These are phyloP conservation scores for Zophobas morio DNA, from an alignment of 1,140 invertebrate species.

Conservation along the genomic window DNA sequence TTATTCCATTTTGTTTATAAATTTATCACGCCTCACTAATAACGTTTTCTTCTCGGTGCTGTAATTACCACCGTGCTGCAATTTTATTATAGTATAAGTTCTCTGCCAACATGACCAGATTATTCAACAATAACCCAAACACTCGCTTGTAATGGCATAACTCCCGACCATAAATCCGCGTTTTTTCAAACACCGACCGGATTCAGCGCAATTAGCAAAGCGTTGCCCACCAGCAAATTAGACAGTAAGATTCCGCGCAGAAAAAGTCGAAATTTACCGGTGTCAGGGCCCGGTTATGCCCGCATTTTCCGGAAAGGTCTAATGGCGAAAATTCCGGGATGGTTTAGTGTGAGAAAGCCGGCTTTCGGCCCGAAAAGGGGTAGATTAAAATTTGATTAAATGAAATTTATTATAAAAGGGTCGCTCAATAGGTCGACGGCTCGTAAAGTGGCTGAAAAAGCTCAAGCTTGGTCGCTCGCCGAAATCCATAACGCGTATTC, in stretches of 20 bases:
- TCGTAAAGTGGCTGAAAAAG: conserved; percentile 9
- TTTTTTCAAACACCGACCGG: too few relatives aligned
- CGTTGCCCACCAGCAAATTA: too few relatives aligned
- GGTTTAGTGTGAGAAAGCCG: neutral
- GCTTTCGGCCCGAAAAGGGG: neutral
- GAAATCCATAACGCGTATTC: neutral
- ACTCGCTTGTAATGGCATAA: neutral
- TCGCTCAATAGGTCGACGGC: neutral
- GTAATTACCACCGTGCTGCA: conserved; percentile 22
- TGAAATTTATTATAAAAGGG: conserved; percentile 35
- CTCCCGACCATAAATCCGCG: neutral
- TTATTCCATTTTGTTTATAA: conserved; percentile 40
- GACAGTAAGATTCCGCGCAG: too few relatives aligned
- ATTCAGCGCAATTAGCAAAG: too few relatives aligned
- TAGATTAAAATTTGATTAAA: conserved; percentile 29
- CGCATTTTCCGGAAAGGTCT: neutral
- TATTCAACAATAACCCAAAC: conserved; percentile 37
- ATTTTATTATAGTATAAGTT: conserved; percentile 21
- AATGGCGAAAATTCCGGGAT: neutral
- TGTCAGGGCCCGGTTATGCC: neutral
- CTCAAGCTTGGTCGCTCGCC: neutral
- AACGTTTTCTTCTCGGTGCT: conserved; percentile 27
- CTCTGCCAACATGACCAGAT: conserved; percentile 23
- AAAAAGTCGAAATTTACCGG: too few relatives aligned
- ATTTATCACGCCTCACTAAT: conserved; percentile 42